A percentile compares a stretch with the other conserved stretches of the same genome.
Conservation (phyloP, 2,888 invertebrate genomes). For the Phanerotoma sp. region DNA sequence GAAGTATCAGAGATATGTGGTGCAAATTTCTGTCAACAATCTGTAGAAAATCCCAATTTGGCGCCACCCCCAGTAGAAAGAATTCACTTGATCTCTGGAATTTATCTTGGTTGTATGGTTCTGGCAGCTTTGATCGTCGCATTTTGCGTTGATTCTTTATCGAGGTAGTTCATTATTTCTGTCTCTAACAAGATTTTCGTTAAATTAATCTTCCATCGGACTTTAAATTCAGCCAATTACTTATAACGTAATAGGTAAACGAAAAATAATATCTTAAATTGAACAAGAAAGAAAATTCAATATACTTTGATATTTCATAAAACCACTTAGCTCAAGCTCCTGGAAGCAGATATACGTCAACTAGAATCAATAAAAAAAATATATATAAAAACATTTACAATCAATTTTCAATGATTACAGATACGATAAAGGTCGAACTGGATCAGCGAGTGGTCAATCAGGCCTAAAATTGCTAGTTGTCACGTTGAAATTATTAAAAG, state of each 20-base stretch:
- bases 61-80: slow-evolving; percentile 71
- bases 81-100: slow-evolving; percentile 77
- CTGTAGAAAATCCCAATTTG: slow-evolving; percentile 67
- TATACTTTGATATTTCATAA: not conserved
- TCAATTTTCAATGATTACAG: slow-evolving; percentile 49
- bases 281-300: too few relatives aligned
- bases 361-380: too few relatives aligned
- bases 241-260: too few relatives aligned
- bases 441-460: slow-evolving; percentile 65
- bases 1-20: slow-evolving; percentile 67
- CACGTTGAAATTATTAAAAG: slow-evolving; percentile 74
- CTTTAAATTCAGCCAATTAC: too few relatives aligned
- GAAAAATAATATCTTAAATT: too few relatives aligned
- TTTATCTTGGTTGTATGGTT: slow-evolving; percentile 79
- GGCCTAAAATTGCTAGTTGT: slow-evolving; percentile 71
- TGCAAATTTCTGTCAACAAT: slow-evolving; percentile 69
- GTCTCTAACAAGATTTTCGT: not conserved
- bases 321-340: not conserved
- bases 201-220: not conserved
- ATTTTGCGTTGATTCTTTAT: slow-evolving; percentile 78
- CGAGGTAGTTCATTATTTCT: slow-evolving; percentile 61
- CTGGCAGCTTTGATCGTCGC: slow-evolving; percentile 73
- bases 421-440: slow-evolving; percentile 63
- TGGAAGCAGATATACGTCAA: too few relatives aligned
- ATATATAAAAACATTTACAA: slow-evolving; percentile 1